Evolutionary conservation across 1,140 invertebrate genomes (phyloP), one percentile per base, ranked within the genome.

Genomic region (Acyrthosiphon pisum): DNA sequence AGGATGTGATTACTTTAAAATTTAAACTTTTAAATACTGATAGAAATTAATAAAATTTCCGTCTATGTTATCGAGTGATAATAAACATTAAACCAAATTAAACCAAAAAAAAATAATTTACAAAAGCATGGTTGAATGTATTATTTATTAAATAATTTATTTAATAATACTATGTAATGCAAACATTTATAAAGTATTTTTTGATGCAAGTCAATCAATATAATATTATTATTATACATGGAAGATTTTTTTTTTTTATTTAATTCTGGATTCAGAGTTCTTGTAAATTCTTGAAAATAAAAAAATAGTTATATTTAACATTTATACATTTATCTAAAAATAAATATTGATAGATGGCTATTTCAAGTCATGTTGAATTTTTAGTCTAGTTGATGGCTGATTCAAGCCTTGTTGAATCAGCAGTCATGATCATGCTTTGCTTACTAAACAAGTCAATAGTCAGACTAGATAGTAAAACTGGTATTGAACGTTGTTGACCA

Each of bases 401-500:
- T 56, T 93, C 93, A 76, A 93, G 20, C 18, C 87, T 23, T 37
- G 89, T 93, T 3, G 93, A 83, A 90, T 93, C 89, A 68, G 93
- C 87, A 90, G 94, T 94, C 87, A 94, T 94, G 18, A 91, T 93
- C 89, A 94, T 90, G 20, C 94, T 94, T 91, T 94, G 94, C 56
- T 93, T 94, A 88, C 93, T 94, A 91, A 94, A 94, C 48, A 94
- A 93, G 60, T 94, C 97, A 94, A 98, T 95, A 2, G 98, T 98
- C 20, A 99, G 96, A 6, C 97, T 96, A 94, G 97, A 97, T 0
- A 99, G 96, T 95, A 99, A 99, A 94, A 98, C 96, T 0, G 98
- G 98, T 93, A 98, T 97, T 44, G 98, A 98, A 94, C 97, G 96
- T 93, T 98, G 97, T 83, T 97, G 97, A 68, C 96, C 96, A 53